A percentile compares a stretch with the other conserved stretches of the same genome.
phyloP scores from a whole-genome alignment of 2,888 invertebrate genomes.

The Lutraria lutraria region DNA sequence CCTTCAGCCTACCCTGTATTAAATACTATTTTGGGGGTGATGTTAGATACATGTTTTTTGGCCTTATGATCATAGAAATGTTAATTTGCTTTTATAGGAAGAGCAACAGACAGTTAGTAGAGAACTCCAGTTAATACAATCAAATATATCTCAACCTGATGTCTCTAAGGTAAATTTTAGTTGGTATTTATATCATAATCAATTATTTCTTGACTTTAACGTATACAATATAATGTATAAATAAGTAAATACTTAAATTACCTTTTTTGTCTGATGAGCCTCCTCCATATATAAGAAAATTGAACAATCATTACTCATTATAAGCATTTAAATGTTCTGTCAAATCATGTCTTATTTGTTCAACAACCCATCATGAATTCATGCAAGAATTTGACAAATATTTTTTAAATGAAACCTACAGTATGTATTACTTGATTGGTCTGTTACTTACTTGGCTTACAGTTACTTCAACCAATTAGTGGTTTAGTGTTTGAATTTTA shows the following conservation, averaged over 20 bases:
- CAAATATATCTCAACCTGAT: slow-evolving; percentile 72
- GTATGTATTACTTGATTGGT: no score
- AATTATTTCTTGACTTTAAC: no score
- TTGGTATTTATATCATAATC: background rate
- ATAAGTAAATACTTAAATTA: no score
- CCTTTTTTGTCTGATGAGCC: background rate
- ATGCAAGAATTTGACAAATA: background rate
- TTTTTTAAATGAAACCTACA: no score
- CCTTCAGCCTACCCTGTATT: no score
- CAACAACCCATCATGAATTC: background rate
- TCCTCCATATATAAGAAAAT: background rate
- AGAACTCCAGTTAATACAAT: slow-evolving; percentile 73
- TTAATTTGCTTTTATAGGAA: slow-evolving; percentile 68
- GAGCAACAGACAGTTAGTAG: slow-evolving; percentile 74
- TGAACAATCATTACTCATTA: background rate
- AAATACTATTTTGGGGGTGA: no score
- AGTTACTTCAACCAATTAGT: no score
- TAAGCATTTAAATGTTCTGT: background rate
- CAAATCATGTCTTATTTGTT: background rate
- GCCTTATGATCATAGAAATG: background rate
- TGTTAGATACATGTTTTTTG: no score
- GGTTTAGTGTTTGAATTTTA: no score
- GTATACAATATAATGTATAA: no score
- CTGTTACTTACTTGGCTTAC: no score
- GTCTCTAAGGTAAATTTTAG: slow-evolving; percentile 37